Evolutionary conservation across 2,113 vertebrate species (phyloP).

Genomic region (Toxotes chatareus): DNA sequence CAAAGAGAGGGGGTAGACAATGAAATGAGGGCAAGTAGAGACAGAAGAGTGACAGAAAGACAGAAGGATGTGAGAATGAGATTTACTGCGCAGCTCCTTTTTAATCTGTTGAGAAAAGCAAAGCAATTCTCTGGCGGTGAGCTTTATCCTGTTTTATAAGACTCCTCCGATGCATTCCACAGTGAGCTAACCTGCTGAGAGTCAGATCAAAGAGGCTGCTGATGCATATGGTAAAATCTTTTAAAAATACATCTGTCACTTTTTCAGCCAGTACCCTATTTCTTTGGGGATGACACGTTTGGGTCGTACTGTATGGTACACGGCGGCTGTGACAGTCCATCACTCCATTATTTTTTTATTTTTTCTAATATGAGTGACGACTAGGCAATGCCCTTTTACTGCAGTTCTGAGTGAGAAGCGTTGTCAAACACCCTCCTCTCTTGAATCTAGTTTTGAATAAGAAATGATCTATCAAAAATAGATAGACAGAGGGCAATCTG

Average conservation of each 20-base stretch:
- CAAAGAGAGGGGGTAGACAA: slow-evolving; percentile 40
- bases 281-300: slow-evolving; percentile 50
- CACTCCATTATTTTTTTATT: not conserved
- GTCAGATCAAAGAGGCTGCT: slow-evolving; percentile 71
- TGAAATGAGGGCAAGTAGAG: slow-evolving; percentile 49
- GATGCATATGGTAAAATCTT: slow-evolving; percentile 63
- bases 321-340: slow-evolving; percentile 42
- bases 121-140: slow-evolving; percentile 70
- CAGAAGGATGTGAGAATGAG: slow-evolving; percentile 63
- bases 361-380: not conserved
- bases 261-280: slow-evolving; percentile 38
- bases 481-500: slow-evolving; percentile 5
- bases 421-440: slow-evolving; percentile 13
- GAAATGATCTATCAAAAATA: slow-evolving; percentile 45
- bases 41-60: slow-evolving; percentile 59
- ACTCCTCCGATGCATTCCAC: slow-evolving; percentile 65
- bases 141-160: slow-evolving; percentile 75
- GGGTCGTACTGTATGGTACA: slow-evolving; percentile 34
- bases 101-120: slow-evolving; percentile 74
- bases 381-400: slow-evolving; percentile 46
- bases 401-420: slow-evolving; percentile 24
- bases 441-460: slow-evolving; percentile 38
- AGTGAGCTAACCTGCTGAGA: slow-evolving; percentile 70
- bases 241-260: slow-evolving; percentile 70
- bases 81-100: slow-evolving; percentile 63